Evolutionary conservation across 2,888 invertebrate species (phyloP).

Genomic region (Dione vanillae): DNA sequence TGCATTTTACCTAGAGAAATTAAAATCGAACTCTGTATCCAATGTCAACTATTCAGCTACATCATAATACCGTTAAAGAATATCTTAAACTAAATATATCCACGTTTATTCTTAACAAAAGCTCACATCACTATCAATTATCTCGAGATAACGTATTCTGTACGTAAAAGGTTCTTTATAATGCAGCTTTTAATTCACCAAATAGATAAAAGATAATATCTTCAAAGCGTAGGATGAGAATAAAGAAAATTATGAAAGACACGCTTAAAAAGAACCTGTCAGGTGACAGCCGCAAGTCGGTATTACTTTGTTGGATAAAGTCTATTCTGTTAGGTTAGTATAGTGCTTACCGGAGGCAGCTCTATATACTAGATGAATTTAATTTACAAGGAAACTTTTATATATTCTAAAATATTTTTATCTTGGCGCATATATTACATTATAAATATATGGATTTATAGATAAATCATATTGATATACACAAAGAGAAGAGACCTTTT

Average conservation of each 20-base stretch:
- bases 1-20: too few relatives aligned
- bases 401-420: too few relatives aligned
- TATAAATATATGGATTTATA: too few relatives aligned
- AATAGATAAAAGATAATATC: conserved; percentile 67
- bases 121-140: conserved; percentile 45
- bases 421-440: too few relatives aligned
- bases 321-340: conserved; percentile 34
- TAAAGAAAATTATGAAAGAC: conserved; percentile 67
- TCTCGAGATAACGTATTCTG: conserved; percentile 38
- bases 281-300: conserved; percentile 62
- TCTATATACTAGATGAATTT: conserved; percentile 6
- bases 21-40: too few relatives aligned
- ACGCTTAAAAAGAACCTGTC: conserved; percentile 63
- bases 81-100: not conserved
- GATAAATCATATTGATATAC: too few relatives aligned
- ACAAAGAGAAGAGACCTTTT: too few relatives aligned
- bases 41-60: not conserved
- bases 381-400: not conserved
- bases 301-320: conserved; percentile 49
- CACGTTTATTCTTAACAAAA: conserved; percentile 1
- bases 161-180: conserved; percentile 44
- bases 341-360: conserved; percentile 16
- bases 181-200: conserved; percentile 55
- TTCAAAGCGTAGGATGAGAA: conserved; percentile 55
- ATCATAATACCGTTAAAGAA: not conserved